Base-by-base conservation (phyloP, 2,888 invertebrate species). In the Pseudococcus longispinus region DNA sequence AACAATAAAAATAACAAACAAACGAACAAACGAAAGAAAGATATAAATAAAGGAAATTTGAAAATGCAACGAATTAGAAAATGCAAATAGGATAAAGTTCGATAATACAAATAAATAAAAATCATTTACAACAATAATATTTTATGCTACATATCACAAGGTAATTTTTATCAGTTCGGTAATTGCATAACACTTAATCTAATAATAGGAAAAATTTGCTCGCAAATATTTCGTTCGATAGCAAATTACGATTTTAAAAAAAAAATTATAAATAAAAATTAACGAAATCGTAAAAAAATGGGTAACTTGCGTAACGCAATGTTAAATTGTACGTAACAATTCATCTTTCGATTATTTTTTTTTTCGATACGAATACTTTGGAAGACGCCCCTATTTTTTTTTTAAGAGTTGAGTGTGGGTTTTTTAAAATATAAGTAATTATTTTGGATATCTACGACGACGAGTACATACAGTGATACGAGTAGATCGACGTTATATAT, bases 121-220 rank as follows among this genome's bases (percentile, higher is more conserved):
- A 84, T 55, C 84, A 55, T 85, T 65, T 85, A 85, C 85, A 85
- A 85, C 85, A 42, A 85, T 42, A 55, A n/a, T 55, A 60, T 65
- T 85, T 85, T 85, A 85, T 70, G 42, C 85, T 85, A 85, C 85
- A 85, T 85, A 85, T 85, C 85, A 85, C 85, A 85, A 70, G 85
- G 85, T 85, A 85, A 85, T 85, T 70, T 55, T 65, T 85, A 85
- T 85, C 85, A 85, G 85, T 85, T 85, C 85, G 85, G 85, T 85
- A 85, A 85, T 42, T 85, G 85, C 65, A 65, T 70, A 70, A 85
- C 70, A 85, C 55, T 84, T 60, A 70, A 80, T 80, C 77, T 80
- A 85, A 70, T 42, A 37, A 85, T 85, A 85, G 42, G 65, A 84
- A 70, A 84, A 65, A 70, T 65, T 85, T 44, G 60, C 85, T 85